Base-by-base conservation (phyloP, 2,113 vertebrate species). In the Rhinoderma darwinii region DNA sequence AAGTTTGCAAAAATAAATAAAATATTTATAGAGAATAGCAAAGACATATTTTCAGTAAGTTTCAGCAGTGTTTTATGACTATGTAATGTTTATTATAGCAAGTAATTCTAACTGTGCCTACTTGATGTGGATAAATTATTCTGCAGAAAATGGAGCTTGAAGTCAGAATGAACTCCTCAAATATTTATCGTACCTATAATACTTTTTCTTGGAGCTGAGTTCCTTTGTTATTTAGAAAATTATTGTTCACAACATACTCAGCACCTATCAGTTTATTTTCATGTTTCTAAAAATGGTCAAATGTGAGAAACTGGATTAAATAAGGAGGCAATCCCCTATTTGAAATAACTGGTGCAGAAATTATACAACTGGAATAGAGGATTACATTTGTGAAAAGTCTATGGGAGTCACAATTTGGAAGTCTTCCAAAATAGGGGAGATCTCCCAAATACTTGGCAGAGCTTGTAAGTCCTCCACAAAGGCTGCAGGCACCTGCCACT, bases 1-100 rank as follows among this genome's bases (percentile, higher is more conserved):
- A 82, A 82, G 80, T 70, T 39, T 82, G 61, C 80, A 41, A 76
- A 84, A 44, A 77, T 84, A 61, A 84, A 84, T 77, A 84, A 73
- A 44, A 77, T 84, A 84, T 74, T 84, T 84, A 37, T 73, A 39
- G 25, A 84, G 47, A 76, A 59, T 41, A 30, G 50, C 14, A 84
- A 61, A 54, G 37, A 50, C 43, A 77, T 77, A 39, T 66, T 66
- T 85, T 77, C 74, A 50, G 54, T 63, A 44, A 30, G 43, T 47
- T 77, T 85, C 44, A 14, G 17, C 17, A 66, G 56, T 77, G 56
- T 47, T 85, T 85, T 85, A 85, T 85, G 73, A 77, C 54, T 63
- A 56, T 84, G 30, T 37, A 63, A 85, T 39, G 73, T 77, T 76
- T 85, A 77, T 41, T 77, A 77, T 41, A 66, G 41, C 56, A 78